These are phyloP conservation scores for Anthopleura xanthogrammica DNA, from an alignment of 92 coral and sea anemone genomes.

Conservation along the genomic window DNA sequence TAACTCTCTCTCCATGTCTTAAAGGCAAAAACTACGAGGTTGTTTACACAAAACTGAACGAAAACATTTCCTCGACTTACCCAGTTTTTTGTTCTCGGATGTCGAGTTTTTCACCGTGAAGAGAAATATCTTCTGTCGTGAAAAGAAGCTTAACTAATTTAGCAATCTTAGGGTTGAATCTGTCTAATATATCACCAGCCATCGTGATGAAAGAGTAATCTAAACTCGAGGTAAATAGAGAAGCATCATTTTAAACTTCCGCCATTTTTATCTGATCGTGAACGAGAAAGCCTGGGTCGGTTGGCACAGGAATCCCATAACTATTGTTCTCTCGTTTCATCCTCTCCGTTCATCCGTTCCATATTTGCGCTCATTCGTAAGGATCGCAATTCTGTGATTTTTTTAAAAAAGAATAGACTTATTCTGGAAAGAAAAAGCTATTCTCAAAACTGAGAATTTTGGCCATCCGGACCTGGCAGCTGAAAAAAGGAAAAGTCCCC, in stretches of 20 bases:
- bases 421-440: too few species aligned
- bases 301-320: not conserved
- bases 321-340: not conserved
- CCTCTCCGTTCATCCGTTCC: not conserved
- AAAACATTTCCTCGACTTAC: constrained; percentile 25
- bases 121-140: constrained; percentile 53
- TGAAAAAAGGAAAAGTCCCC: too few species aligned
- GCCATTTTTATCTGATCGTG: constrained; percentile 23
- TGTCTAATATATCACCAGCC: constrained; percentile 67
- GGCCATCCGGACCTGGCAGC: too few species aligned
- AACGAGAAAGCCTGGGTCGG: not conserved
- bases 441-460: too few species aligned
- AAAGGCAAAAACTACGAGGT: not conserved
- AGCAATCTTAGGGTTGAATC: constrained; percentile 70
- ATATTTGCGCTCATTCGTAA: too few species aligned
- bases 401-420: too few species aligned
- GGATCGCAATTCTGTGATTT: too few species aligned
- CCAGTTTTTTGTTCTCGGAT: constrained; percentile 75
- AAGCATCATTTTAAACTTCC: constrained; percentile 10
- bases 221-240: not conserved
- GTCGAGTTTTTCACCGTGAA: constrained; percentile 63
- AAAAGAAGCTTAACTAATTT: constrained; percentile 54
- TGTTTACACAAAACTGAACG: not conserved
- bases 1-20: not conserved
- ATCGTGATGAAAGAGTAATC: constrained; percentile 17